phyloP scores from a whole-genome alignment of 1,140 invertebrate genomes.

The Drosophila erecta region DNA sequence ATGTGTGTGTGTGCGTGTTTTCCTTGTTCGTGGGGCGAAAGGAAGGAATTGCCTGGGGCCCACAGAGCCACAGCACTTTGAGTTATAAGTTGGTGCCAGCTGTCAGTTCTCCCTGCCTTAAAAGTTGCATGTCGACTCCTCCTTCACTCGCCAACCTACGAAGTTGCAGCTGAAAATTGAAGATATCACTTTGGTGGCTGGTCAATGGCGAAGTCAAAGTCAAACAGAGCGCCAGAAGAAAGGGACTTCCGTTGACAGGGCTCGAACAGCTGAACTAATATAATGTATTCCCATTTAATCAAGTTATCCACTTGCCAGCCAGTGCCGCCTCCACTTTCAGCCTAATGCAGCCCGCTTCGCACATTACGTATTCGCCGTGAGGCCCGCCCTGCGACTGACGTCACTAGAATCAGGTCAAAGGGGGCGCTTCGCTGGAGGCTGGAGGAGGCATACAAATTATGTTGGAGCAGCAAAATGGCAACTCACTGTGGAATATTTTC shows the following conservation, averaged over 20 bases:
- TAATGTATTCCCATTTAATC: constrained; percentile 37
- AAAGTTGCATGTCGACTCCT: constrained; percentile 55
- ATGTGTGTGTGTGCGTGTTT: constrained; percentile 23
- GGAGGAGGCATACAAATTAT: constrained; percentile 66
- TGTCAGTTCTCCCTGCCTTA: constrained; percentile 65
- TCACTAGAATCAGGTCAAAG: constrained; percentile 76
- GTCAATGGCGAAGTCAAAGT: constrained; percentile 25
- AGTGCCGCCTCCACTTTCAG: neutral
- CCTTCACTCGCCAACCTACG: neutral
- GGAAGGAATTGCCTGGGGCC: constrained; percentile 50
- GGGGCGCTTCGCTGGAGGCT: no score
- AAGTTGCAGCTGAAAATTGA: constrained; percentile 50
- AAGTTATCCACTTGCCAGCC: constrained; percentile 33
- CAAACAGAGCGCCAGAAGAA: neutral
- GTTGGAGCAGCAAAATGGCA: constrained; percentile 69
- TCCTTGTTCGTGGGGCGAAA: constrained; percentile 31
- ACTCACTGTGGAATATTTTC: constrained; percentile 66
- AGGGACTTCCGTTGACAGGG: neutral
- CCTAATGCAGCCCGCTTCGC: constrained; percentile 44
- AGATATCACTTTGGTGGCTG: constrained; percentile 39
- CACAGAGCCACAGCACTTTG: constrained; percentile 43
- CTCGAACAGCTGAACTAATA: constrained; percentile 18
- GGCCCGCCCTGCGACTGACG: constrained; percentile 62
- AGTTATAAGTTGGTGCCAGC: constrained; percentile 78
- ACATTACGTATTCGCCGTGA: constrained; percentile 52